Evolutionary conservation across 37 sponge, comb jelly and placozoan species (phyloP).

Genomic region (Agelas oroides): DNA sequence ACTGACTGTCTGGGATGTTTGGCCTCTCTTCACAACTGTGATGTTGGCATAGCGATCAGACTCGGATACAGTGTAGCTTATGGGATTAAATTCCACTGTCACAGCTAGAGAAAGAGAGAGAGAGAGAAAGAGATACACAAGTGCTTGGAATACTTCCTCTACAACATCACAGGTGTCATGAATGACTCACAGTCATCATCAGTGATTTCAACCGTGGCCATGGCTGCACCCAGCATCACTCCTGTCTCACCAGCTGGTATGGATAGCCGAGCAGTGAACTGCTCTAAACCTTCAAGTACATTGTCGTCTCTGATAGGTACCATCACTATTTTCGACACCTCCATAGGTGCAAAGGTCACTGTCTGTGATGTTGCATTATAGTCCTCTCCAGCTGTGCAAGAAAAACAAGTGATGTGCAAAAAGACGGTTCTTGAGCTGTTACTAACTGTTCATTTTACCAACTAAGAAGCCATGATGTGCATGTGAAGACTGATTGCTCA

Average conservation of each 20-base stretch:
- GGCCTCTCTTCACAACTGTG: background rate
- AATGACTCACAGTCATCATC: no score
- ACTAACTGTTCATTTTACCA: no score
- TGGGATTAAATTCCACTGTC: conserved; percentile 35
- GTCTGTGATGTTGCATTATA: background rate
- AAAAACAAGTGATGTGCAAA: no score
- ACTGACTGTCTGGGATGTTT: background rate
- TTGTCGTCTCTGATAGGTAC: background rate
- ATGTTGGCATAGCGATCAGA: conserved; percentile 7
- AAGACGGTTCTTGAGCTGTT: no score
- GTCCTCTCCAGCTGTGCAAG: background rate
- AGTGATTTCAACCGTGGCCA: conserved; percentile 14
- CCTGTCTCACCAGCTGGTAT: background rate
- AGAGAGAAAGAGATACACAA: no score
- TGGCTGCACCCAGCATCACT: background rate
- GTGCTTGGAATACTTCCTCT: no score
- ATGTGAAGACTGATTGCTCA: no score
- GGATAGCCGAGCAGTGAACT: background rate
- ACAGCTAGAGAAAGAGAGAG: background rate
- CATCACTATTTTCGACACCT: background rate
- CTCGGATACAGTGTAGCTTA: conserved; percentile 41
- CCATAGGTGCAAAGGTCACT: conserved; percentile 6
- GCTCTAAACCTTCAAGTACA: background rate
- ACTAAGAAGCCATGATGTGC: no score
- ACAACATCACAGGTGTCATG: no score